These are phyloP conservation scores for Dysmachus trigonus DNA, from an alignment of 2,888 invertebrate genomes.

Conservation along the genomic window DNA sequence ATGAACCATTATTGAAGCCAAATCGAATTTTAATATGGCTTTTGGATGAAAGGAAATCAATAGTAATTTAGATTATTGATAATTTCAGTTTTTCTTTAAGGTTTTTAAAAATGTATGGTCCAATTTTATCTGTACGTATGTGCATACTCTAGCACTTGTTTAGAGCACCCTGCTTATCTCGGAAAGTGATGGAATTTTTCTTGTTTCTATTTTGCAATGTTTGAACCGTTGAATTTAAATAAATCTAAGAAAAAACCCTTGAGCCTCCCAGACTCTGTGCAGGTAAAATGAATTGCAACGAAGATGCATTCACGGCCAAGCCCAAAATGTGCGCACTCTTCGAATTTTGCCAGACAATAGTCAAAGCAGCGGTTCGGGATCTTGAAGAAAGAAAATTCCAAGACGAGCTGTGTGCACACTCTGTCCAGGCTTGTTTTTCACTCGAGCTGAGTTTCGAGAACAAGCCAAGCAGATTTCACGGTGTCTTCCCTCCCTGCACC, in stretches of 20 bases:
- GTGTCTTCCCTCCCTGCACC: background rate
- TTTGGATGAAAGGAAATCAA: no score
- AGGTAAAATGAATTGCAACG: background rate
- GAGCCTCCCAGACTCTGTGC: background rate
- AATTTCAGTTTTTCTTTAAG: no score
- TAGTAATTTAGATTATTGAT: no score
- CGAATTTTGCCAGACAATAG: background rate
- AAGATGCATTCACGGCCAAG: background rate
- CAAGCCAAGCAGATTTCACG: background rate
- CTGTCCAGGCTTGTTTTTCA: background rate
- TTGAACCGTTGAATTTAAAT: background rate
- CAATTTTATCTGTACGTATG: no score
- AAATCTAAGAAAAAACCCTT: background rate
- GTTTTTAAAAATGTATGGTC: no score
- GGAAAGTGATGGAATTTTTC: background rate
- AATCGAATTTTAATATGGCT: no score
- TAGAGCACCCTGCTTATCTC: background rate
- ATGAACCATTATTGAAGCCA: no score
- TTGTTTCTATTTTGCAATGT: background rate
- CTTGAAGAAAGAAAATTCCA: background rate
- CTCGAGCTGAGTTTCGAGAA: background rate
- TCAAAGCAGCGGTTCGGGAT: background rate
- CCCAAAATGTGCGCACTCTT: no score
- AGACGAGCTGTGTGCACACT: background rate
- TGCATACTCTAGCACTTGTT: no score